Evolutionary conservation across 2,888 invertebrate genomes (phyloP), one percentile per base, ranked within the genome.

Genomic region (Hylaea fasciaria): DNA sequence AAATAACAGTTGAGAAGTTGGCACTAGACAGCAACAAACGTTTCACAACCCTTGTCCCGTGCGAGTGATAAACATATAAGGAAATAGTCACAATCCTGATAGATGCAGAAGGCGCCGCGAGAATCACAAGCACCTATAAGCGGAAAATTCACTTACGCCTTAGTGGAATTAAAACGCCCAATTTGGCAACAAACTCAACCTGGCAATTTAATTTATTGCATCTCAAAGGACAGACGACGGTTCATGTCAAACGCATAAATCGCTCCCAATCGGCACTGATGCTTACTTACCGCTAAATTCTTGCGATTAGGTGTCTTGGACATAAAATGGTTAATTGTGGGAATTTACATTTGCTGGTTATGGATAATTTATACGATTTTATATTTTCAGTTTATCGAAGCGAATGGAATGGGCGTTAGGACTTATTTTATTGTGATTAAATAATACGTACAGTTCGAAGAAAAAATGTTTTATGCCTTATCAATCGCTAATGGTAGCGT

Each of bases 91-190:
- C 40, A 46, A 50, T 60, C 57, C 61, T 57, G 50, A 64, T 59
- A 41, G 53, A 59, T 59, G 32, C 43, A 41, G 37, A 52, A 52
- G 22, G 50, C 45, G 32, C 14, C 39, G 16, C 46, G 28, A 37
- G n/a, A 41, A 57, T 45, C 43, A 57, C 55, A 59, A 57, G 41
- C 57, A 55, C 48, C 57, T 62, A 73, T 77, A 75, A 78, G 76
- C 71, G 73, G 80, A 76, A 77, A 78, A 81, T 80, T 76, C 76
- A 62, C 70, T 68, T 14, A 60, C 32, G 11, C 67, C 68, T 78
- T 72, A 76, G 72, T 69, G 77, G 77, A 73, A 70, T 77, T 72
- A 71, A 65, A 61, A 50, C 62, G 51, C 74, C 74, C 51, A 69
- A 68, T 72, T 78, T 74, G 79, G 81, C 62, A 74, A 74, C 67